Conservation (phyloP, 2,113 vertebrate species). For the Cygnus atratus region DNA sequence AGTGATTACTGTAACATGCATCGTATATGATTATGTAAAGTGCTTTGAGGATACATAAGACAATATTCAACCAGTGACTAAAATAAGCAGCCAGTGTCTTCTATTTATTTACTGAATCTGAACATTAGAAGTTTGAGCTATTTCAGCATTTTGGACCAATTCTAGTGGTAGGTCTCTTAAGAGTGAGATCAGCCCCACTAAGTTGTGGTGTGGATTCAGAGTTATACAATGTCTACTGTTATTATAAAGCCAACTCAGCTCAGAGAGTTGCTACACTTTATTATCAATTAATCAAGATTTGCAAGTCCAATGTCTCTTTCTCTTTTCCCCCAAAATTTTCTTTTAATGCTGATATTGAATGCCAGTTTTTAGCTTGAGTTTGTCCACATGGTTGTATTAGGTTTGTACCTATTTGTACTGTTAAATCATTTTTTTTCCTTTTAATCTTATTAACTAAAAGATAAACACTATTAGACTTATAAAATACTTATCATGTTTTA, state of each 20-base stretch:
- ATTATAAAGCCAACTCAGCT: neutral
- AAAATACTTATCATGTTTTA: neutral
- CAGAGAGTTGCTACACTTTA: neutral
- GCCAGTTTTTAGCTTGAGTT: neutral
- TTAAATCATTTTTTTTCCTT: neutral
- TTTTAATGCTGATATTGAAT: neutral
- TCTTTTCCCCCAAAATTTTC: neutral
- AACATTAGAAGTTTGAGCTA: neutral
- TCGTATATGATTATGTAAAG: neutral
- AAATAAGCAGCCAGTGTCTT: neutral
- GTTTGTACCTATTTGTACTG: neutral
- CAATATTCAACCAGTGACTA: neutral
- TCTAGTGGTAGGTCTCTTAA: neutral
- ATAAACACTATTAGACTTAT: neutral
- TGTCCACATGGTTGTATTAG: neutral
- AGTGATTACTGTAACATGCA: neutral
- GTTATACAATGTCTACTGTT: rapidly evolving
- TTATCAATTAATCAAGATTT: neutral
- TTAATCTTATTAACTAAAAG: neutral
- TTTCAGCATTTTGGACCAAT: neutral
- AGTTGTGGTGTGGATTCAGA: rapidly evolving
- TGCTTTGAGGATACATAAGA: neutral
- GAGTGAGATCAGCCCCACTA: rapidly evolving
- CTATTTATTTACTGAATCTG: neutral
- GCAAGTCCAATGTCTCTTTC: neutral